phyloP scores from a whole-genome alignment of 2,113 vertebrate species.

The Triplophysa dalaica region DNA sequence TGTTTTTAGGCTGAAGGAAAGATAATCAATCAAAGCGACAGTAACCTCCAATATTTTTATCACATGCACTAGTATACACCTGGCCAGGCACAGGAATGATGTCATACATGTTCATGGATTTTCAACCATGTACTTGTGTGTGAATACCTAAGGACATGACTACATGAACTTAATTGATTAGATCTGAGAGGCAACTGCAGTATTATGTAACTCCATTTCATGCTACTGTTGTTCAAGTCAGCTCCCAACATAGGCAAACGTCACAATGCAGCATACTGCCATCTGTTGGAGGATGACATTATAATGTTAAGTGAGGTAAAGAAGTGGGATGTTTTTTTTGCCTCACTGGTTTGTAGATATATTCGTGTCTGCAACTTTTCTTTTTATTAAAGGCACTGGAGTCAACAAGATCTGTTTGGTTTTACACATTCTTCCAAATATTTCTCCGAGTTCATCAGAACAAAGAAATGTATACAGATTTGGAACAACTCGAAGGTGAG shows the following conservation, averaged over 20 bases:
- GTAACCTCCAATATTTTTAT: neutral
- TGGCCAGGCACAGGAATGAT: neutral
- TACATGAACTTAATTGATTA: neutral
- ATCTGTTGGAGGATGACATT: constrained; percentile 13
- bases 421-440: no score
- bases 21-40: neutral
- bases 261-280: constrained; percentile 14
- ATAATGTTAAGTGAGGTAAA: neutral
- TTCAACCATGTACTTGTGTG: neutral
- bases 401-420: no score
- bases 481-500: no score
- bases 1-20: neutral
- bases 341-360: neutral
- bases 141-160: neutral
- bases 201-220: constrained; percentile 1
- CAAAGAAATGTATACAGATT: no score
- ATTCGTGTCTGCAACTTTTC: neutral
- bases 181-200: constrained; percentile 14
- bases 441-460: no score
- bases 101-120: neutral
- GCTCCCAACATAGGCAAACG: neutral
- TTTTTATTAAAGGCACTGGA: no score
- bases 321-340: neutral
- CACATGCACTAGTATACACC: neutral
- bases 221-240: neutral